These are phyloP conservation scores for Odocoileus hemionus DNA, from an alignment of 2,113 vertebrate species.

Conservation along the genomic window DNA sequence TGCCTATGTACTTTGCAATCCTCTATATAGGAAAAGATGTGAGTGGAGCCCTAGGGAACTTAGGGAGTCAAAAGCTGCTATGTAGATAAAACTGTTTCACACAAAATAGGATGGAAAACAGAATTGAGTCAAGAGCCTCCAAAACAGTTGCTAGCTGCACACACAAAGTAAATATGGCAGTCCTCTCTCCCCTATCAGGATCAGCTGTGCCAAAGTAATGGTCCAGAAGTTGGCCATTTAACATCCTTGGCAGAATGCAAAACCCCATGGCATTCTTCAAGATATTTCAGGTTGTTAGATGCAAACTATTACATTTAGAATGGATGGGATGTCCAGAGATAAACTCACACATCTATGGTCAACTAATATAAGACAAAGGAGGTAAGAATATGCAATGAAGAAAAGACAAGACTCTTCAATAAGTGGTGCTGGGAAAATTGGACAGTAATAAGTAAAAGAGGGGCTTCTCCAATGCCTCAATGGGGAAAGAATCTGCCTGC, in stretches of 20 bases:
- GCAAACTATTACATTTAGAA: too few species aligned
- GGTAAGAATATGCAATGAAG: too few species aligned
- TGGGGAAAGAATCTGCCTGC: too few species aligned
- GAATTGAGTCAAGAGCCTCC: constrained; percentile 41
- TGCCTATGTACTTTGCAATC: constrained; percentile 39
- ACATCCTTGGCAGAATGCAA: constrained; percentile 19
- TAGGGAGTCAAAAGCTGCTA: constrained; percentile 62
- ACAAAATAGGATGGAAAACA: constrained; percentile 51
- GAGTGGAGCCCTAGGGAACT: constrained; percentile 46
- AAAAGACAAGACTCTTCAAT: too few species aligned
- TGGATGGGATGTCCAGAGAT: too few species aligned
- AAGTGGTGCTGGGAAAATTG: too few species aligned
- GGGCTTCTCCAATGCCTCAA: too few species aligned
- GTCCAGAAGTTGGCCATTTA: constrained; percentile 33
- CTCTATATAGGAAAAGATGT: constrained; percentile 47
- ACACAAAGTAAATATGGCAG: constrained; percentile 34
- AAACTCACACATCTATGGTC: too few species aligned
- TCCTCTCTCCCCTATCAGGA: constrained; percentile 11
- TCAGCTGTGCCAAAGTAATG: constrained; percentile 4
- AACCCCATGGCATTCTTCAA: constrained; percentile 42
- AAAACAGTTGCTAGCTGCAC: constrained; percentile 42
- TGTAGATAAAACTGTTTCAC: constrained; percentile 60
- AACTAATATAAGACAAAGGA: too few species aligned
- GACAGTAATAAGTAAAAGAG: too few species aligned
- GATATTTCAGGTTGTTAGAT: not conserved